Evolutionary conservation across 2,797 vertebrate genomes (phyloP).

Genomic region (Muraenolepis orangiensis): DNA sequence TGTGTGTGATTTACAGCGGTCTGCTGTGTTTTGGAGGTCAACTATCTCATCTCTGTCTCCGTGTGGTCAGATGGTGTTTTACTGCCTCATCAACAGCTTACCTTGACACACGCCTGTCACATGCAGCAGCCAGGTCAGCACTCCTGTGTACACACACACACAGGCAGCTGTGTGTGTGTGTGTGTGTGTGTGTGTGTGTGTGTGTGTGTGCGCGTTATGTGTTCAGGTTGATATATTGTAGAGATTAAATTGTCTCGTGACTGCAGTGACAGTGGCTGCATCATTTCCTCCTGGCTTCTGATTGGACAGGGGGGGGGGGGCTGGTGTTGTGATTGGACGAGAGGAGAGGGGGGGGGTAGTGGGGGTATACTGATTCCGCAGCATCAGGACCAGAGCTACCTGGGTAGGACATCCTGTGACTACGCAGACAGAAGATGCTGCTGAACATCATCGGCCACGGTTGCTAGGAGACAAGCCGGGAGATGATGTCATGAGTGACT

Average conservation of each 20-base stretch:
- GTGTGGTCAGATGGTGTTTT: conserved; percentile 29
- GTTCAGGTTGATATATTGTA: conserved; percentile 35
- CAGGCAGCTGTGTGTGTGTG: not conserved
- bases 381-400: conserved; percentile 8
- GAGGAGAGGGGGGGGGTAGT: not conserved
- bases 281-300: conserved; percentile 11
- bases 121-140: not conserved
- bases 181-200: conserved; percentile 1
- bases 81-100: conserved; percentile 45
- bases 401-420: conserved; percentile 8
- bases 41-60: not conserved
- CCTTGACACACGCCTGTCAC: conserved; percentile 21
- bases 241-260: conserved; percentile 50
- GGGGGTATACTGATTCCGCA: not conserved
- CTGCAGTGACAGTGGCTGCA: conserved; percentile 35
- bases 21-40: conserved; percentile 45
- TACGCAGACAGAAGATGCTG: conserved; percentile 22
- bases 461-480: not conserved
- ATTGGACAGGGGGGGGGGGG: conserved; percentile 19
- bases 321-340: conserved; percentile 6
- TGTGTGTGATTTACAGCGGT: conserved; percentile 22
- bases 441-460: conserved; percentile 13
- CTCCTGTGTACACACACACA: not conserved
- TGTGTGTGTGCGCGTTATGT: conserved; percentile 7
- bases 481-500: conserved; percentile 14